Evolutionary conservation across 2,113 vertebrate species (phyloP).

Genomic region (Empidonax alnorum): DNA sequence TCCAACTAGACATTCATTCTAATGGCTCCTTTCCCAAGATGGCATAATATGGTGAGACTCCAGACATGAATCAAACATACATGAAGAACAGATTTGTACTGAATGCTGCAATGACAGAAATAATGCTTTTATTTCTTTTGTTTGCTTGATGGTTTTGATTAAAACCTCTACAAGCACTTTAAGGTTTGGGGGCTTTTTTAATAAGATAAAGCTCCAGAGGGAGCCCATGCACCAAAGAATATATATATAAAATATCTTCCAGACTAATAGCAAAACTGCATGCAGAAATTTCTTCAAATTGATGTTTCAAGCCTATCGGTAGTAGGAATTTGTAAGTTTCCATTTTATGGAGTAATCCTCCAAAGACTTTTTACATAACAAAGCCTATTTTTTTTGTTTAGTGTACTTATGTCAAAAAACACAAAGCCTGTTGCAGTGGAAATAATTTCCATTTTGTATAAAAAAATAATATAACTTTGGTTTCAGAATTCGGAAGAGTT

Average conservation of each 20-base stretch:
- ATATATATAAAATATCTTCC: neutral
- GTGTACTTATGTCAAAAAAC: neutral
- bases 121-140: neutral
- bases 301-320: neutral
- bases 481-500: neutral
- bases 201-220: conserved; percentile 37
- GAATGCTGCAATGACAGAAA: neutral
- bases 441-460: neutral
- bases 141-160: neutral
- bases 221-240: conserved; percentile 16
- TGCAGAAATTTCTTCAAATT: neutral
- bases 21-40: neutral
- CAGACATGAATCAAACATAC: neutral
- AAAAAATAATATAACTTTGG: neutral
- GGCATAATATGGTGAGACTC: neutral
- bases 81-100: neutral
- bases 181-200: neutral
- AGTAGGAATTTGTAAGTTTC: neutral
- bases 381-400: neutral
- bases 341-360: neutral
- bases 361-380: neutral
- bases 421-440: neutral
- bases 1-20: neutral
- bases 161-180: neutral
- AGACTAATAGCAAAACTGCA: neutral